Evolutionary conservation across 2,888 invertebrate species (phyloP), one percentile per base, ranked within the genome.

Genomic region (Elysia crispata): DNA sequence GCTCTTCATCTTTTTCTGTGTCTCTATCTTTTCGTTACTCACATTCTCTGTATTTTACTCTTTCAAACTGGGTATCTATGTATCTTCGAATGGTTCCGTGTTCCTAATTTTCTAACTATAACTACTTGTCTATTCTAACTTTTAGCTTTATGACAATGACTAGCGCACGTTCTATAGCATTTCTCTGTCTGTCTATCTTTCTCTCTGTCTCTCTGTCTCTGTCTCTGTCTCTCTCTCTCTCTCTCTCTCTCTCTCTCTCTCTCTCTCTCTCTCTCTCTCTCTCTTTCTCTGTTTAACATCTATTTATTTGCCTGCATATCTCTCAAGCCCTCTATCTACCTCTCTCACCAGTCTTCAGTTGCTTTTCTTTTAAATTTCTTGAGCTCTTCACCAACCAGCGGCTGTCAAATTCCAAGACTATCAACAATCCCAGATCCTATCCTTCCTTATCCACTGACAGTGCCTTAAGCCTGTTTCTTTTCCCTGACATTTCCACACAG

Each of bases 151-250:
- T n/a, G n/a, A n/a, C n/a, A n/a, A n/a, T n/a, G n/a, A n/a, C n/a
- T n/a, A n/a, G n/a, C n/a, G n/a, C n/a, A 20, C 75, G 18, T 23
- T 62, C 62, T 62, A 28, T 62, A 20, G 1, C 31, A 30, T 54
- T 20, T 57, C 25, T 25, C 57, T 57, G 15, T 33, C 41, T 70
- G 20, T 18, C 57, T 54, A 18, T 70, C 70, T 70, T 60, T 57
- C 60, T 70, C 70, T 77, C 25, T 70, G 13, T 78, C 62, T 72
- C 49, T 72, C 60, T 57, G 60, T 70, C 23, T 69, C 77, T 77
- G 13, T 70, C n/a, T 78, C 41, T 72, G 25, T 72, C 49, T 72
- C 62, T 72, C 50, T 25, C 15, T 64, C 33, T 64, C 49, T 50
- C 25, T 64, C 33, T 41, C 5, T 57, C 60, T 77, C 23, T 77